phyloP scores from a whole-genome alignment of 2,797 vertebrate species.

The Enteromius mattozi region DNA sequence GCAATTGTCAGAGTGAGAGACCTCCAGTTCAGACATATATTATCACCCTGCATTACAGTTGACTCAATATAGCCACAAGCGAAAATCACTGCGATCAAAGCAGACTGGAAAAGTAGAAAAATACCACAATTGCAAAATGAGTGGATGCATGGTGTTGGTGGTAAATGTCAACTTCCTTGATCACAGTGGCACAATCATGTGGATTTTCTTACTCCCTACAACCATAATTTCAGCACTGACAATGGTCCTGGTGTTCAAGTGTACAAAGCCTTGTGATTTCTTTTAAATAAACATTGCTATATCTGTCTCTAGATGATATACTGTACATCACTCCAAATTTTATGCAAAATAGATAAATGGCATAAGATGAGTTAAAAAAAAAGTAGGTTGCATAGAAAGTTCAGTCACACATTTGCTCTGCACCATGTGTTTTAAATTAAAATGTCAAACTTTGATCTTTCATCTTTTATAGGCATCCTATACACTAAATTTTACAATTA shows the following conservation, averaged over 20 bases:
- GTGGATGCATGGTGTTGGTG: background rate
- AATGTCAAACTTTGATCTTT: background rate
- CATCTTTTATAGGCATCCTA: background rate
- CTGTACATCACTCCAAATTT: background rate
- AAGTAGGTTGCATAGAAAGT: background rate
- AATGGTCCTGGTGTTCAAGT: background rate
- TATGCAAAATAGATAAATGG: background rate
- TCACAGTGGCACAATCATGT: background rate
- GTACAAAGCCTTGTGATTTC: background rate
- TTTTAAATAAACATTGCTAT: background rate
- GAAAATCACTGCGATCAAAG: background rate
- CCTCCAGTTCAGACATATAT: constrained; percentile 43
- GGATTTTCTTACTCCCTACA: background rate
- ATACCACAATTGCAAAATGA: background rate
- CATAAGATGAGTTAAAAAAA: background rate
- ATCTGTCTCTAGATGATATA: background rate
- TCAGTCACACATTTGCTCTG: background rate
- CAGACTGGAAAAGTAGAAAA: background rate
- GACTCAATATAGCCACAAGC: constrained; percentile 45
- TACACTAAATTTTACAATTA: background rate
- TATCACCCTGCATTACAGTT: constrained; percentile 51
- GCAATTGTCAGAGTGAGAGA: constrained; percentile 44
- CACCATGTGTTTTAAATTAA: background rate
- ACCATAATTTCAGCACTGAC: background rate
- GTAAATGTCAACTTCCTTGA: background rate